phyloP scores from a whole-genome alignment of 2,113 vertebrate species.

The Erpornis zantholeuca region DNA sequence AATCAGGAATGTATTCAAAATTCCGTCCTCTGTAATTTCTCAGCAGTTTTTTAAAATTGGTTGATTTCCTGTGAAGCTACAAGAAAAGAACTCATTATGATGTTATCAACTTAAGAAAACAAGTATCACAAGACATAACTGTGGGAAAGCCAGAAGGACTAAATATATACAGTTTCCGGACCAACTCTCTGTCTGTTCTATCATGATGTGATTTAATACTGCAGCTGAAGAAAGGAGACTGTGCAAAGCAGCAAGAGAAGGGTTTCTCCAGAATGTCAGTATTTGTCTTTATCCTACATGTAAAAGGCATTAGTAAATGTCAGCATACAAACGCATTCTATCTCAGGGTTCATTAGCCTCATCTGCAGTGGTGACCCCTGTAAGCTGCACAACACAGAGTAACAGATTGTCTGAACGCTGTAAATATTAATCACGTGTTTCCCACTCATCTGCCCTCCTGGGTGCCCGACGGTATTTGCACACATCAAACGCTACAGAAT shows the following conservation, averaged over 20 bases:
- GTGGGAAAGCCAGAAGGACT: background rate
- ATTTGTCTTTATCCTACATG: background rate
- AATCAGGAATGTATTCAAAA: background rate
- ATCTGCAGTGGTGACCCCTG: background rate
- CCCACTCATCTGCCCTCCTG: background rate
- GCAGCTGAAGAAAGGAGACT: background rate
- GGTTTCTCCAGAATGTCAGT: background rate
- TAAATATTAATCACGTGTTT: constrained; percentile 20
- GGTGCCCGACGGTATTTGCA: background rate
- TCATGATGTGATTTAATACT: background rate
- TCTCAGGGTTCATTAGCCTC: background rate
- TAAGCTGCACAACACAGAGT: background rate
- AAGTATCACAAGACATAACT: background rate
- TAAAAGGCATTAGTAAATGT: background rate
- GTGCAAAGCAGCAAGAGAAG: background rate
- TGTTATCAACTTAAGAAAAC: background rate
- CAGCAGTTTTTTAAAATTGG: background rate
- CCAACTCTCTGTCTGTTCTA: background rate
- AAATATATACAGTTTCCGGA: background rate
- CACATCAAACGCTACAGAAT: background rate
- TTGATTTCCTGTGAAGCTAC: background rate
- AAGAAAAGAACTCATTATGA: background rate
- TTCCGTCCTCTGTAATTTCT: background rate
- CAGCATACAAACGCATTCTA: background rate
- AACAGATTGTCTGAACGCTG: background rate